Base-by-base conservation (phyloP, 2,113 vertebrate species). In the Oxyura jamaicensis region DNA sequence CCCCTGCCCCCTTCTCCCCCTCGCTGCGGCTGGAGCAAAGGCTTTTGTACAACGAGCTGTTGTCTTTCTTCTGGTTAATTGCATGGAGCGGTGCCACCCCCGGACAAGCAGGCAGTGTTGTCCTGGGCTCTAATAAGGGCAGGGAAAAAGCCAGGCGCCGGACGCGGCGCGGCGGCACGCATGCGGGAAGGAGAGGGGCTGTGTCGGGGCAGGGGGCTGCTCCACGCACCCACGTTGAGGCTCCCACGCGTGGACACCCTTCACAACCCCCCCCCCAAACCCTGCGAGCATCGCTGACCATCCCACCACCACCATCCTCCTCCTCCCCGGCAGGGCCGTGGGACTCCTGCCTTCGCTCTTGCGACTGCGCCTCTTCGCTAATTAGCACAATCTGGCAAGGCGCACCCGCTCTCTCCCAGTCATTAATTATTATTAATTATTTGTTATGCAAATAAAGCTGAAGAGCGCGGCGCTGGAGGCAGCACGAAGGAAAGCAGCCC, bases 381-480 rank as follows among this genome's bases (percentile, higher is more conserved):
- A 96, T 95, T 79, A 93, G 88, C 73, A 68, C 81, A 94, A 86
- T 60, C 95, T 96, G 96, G 95, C 95, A 84, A 35, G 48, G n/a
- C 3, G 7, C 41, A 63, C 90, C 3, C 41, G 41, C 41, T 0
- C 66, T 93, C 73, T 83, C 65, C 66, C 53, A 17, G 73, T 69
- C 93, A 68, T 94, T 94, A 93, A 96, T 91, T 94, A 82, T 96
- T 97, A 97, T 97, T 96, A 97, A 96, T 96, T 95, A 88, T 94
- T 96, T 96, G 93, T 94, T 92, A 93, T 94, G 83, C 92, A 93
- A 65, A 93, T 92, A 96, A 62, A 89, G 58, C n/a, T 75, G 93
- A 81, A 81, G 69, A 93, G 73, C 26, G 4, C 56, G 48, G 72
- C 0, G 11, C 86, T 72, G 85, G n/a, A 88, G 85, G 80, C 90